Percentiles rank a stretch among this genome's conserved stretches.
Evolutionary conservation across 2,113 vertebrate genomes (phyloP).

Genomic region (Campylomormyrus tamandua): DNA sequence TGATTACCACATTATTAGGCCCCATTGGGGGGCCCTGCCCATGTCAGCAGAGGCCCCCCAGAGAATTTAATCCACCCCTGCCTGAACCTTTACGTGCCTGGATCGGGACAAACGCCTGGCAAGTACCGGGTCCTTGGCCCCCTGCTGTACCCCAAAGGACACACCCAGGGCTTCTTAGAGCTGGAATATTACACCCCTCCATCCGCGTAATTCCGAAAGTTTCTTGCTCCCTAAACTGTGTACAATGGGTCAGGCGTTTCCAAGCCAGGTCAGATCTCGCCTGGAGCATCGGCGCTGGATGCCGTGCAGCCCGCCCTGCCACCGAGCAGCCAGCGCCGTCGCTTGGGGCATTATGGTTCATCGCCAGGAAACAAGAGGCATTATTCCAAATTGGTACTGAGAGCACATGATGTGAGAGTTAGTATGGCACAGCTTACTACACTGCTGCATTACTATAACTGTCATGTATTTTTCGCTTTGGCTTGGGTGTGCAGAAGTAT

Average conservation of each 20-base stretch:
- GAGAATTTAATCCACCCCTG: neutral
- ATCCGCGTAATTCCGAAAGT: neutral
- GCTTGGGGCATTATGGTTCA: neutral
- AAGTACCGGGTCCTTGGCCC: neutral
- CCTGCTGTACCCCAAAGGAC: neutral
- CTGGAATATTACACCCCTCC: neutral
- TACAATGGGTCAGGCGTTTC: neutral
- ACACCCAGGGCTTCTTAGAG: neutral
- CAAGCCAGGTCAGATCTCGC: neutral
- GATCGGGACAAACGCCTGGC: neutral
- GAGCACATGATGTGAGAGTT: neutral
- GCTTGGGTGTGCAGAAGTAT: neutral
- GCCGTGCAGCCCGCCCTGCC: neutral
- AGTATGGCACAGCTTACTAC: neutral
- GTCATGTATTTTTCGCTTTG: neutral
- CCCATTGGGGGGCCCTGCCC: neutral
- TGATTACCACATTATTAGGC: neutral
- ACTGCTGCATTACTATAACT: neutral
- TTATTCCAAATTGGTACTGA: neutral
- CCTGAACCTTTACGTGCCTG: neutral
- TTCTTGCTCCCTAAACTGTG: neutral
- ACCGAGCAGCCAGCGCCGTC: neutral
- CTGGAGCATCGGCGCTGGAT: neutral
- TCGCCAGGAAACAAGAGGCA: constrained; percentile 3
- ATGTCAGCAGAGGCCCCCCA: neutral